Evolutionary conservation across 2,888 invertebrate species (phyloP).

Genomic region (Nomada goodeniana): DNA sequence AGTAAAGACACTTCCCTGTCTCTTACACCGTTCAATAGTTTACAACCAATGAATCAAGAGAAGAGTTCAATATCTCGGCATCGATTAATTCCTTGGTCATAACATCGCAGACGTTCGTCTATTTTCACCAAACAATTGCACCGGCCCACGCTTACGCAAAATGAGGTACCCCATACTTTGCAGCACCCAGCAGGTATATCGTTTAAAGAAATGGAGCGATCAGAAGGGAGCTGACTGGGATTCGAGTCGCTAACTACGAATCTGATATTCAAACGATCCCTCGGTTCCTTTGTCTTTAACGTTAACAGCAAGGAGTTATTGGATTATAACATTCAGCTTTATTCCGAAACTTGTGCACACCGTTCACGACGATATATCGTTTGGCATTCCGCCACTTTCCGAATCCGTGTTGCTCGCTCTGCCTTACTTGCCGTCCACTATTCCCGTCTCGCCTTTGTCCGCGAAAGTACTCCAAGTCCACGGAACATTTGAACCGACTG

Average conservation of each 20-base stretch:
- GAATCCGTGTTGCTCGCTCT: constrained; percentile 44
- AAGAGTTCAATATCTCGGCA: too few relatives aligned
- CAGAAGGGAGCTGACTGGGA: too few relatives aligned
- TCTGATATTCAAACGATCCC: background rate
- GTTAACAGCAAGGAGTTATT: background rate
- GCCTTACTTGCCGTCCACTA: constrained; percentile 38
- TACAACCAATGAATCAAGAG: too few relatives aligned
- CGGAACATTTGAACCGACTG: constrained; percentile 41
- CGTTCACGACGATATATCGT: constrained; percentile 44
- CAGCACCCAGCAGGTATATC: too few relatives aligned
- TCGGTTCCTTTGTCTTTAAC: background rate
- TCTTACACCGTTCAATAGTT: too few relatives aligned
- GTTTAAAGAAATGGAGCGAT: too few relatives aligned
- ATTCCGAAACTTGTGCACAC: constrained; percentile 45
- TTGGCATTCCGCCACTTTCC: constrained; percentile 63
- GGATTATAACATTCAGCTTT: constrained; percentile 36
- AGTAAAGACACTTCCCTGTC: too few relatives aligned
- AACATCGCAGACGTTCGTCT: too few relatives aligned
- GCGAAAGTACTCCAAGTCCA: constrained; percentile 35
- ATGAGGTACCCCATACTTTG: too few relatives aligned
- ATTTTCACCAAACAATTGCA: too few relatives aligned
- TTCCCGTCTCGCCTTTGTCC: constrained; percentile 50
- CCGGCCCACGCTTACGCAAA: too few relatives aligned
- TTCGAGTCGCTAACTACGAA: background rate
- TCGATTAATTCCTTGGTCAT: too few relatives aligned